Evolutionary conservation across 2,888 invertebrate genomes (phyloP), one percentile per base, ranked within the genome.

Genomic region (Caenorhabditis virilis): DNA sequence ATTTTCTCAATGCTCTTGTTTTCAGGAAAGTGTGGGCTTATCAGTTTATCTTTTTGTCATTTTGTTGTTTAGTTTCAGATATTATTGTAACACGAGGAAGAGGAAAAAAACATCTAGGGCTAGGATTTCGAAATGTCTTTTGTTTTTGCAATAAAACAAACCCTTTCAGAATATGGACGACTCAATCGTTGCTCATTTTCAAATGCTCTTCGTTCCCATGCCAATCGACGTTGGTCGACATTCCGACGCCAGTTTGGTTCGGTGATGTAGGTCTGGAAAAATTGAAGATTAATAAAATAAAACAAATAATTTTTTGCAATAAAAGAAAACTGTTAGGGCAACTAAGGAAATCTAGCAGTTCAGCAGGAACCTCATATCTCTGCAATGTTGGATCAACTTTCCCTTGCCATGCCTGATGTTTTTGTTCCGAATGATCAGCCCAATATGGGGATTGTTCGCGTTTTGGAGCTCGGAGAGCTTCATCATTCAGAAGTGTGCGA

Each of bases 221-320:
- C 77, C 36, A 72, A 61, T 30, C 74, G 72, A 26, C 81, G 67
- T 35, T 77, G 68, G 45, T 76, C 64, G 4, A 80, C 79, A 36
- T 69, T 76, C 1, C 77, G 64, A 25, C 77, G 69, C 81, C 81
- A 81, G 46, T 81, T 78, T 11, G 80, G 80, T 42, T 79, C 79
- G 20, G 66, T 66, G 35, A 63, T 63, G 60, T 74, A 76, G n/a
- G 78, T 69, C 78, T 80, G 70, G 56, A 76, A 56, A 39, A 35
- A 22, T 20, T 22, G 7, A n/a, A 3, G 15, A 16, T 2, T 4
- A 47, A n/a, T n/a, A n/a, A n/a, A n/a, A n/a, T n/a, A n/a, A n/a
- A n/a, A n/a, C n/a, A n/a, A n/a, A n/a, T n/a, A n/a, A n/a, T n/a
- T n/a, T n/a, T n/a, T n/a, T n/a, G n/a, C n/a, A n/a, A n/a, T n/a